phyloP scores from a whole-genome alignment of 1,140 invertebrate species.

The Drosophila takahashii region DNA sequence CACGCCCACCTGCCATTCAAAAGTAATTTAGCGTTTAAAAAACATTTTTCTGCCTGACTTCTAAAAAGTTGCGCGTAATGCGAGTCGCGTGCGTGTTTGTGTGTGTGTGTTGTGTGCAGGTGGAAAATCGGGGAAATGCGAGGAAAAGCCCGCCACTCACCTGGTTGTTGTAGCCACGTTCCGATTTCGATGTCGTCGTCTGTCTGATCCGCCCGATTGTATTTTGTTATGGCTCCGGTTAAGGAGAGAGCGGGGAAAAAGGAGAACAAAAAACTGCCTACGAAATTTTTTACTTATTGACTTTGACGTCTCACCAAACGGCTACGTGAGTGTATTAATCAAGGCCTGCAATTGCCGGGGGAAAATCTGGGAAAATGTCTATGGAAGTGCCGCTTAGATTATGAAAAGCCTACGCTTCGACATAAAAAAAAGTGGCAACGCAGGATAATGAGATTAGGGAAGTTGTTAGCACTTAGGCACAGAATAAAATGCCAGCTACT shows the following conservation, averaged over 20 bases:
- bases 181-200: constrained; percentile 74
- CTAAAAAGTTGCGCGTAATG: constrained; percentile 78
- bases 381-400: constrained; percentile 43
- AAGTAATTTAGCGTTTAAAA: constrained; percentile 83
- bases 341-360: constrained; percentile 3
- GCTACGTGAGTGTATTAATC: constrained; percentile 10
- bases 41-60: constrained; percentile 81
- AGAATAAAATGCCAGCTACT: constrained; percentile 18
- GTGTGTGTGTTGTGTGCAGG: constrained; percentile 4
- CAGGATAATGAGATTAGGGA: constrained; percentile 40
- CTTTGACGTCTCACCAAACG: constrained; percentile 59
- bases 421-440: constrained; percentile 5
- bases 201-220: constrained; percentile 72
- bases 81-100: constrained; percentile 37
- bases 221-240: constrained; percentile 61
- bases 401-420: constrained; percentile 16
- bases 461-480: constrained; percentile 34
- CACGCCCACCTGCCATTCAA: constrained; percentile 72
- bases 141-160: constrained; percentile 55
- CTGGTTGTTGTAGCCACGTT: constrained; percentile 66
- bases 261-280: constrained; percentile 6
- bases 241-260: neutral
- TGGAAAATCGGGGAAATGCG: neutral
- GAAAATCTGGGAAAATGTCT: constrained; percentile 6
- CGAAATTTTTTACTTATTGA: constrained; percentile 61